These are phyloP conservation scores for Agrochola litura DNA, from an alignment of 2,888 invertebrate species.

Conservation along the genomic window DNA sequence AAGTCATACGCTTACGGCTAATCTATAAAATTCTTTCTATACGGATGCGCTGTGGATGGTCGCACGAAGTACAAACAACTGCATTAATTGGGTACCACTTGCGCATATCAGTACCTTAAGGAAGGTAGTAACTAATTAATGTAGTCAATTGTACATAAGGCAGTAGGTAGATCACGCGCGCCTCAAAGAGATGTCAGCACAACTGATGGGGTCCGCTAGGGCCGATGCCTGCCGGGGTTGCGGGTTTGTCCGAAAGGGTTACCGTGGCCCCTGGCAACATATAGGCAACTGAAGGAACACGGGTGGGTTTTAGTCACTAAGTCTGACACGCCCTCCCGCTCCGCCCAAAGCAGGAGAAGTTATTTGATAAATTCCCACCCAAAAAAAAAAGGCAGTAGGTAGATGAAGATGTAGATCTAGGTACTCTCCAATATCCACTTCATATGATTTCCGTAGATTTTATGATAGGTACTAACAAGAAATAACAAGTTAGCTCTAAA, in stretches of 20 bases:
- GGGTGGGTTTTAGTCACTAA: too few relatives aligned
- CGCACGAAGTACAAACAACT: background rate
- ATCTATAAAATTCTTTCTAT: background rate
- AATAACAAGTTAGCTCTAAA: slow-evolving; percentile 20
- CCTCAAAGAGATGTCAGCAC: too few relatives aligned
- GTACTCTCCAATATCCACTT: background rate
- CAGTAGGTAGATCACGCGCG: background rate
- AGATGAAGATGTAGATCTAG: background rate
- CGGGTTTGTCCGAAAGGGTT: too few relatives aligned
- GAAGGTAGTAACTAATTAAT: background rate
- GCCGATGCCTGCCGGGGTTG: too few relatives aligned
- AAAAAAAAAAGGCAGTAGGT: too few relatives aligned
- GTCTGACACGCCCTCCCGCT: too few relatives aligned
- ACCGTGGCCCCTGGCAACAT: too few relatives aligned
- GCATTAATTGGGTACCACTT: background rate
- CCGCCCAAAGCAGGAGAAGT: too few relatives aligned
- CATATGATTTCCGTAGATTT: background rate
- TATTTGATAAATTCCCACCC: too few relatives aligned
- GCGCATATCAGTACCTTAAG: background rate
- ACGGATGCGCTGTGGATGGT: background rate
- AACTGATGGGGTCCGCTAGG: too few relatives aligned
- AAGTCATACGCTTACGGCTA: background rate
- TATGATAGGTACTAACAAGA: slow-evolving; percentile 2
- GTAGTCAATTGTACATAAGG: background rate
- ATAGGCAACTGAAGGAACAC: too few relatives aligned